Conservation (phyloP, 2,113 vertebrate species). For the Oncorhynchus clarkii region DNA sequence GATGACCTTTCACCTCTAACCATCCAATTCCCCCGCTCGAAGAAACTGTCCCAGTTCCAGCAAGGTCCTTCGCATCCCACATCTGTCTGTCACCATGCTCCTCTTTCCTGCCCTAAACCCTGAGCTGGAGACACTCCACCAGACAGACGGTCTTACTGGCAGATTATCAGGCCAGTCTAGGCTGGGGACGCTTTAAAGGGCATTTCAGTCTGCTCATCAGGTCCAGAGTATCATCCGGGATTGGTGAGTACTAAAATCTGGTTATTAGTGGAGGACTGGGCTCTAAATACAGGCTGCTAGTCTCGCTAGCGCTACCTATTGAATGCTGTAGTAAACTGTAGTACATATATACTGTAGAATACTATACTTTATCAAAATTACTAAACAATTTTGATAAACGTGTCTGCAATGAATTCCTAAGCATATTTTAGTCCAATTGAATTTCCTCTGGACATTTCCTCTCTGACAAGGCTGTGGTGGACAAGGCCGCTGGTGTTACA, state of each 20-base stretch:
- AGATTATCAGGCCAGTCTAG: conserved; percentile 5
- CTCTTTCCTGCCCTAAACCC: not conserved
- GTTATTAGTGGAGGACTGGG: conserved; percentile 27
- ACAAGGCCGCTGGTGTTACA: not conserved
- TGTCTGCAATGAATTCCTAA: too few relatives aligned
- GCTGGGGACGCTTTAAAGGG: conserved; percentile 3
- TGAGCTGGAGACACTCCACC: not conserved
- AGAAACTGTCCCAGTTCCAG: not conserved
- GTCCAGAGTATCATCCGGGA: conserved; percentile 16
- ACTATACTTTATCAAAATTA: too few relatives aligned
- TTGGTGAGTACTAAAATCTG: conserved; percentile 24
- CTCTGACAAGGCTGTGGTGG: too few relatives aligned
- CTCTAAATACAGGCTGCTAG: conserved; percentile 22
- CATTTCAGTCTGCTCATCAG: conserved; percentile 17
- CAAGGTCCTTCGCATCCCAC: not conserved
- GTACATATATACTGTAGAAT: too few relatives aligned
- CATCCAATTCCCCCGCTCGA: not conserved
- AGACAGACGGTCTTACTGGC: not conserved
- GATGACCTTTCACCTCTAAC: not conserved
- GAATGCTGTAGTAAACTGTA: too few relatives aligned
- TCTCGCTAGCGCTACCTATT: not conserved
- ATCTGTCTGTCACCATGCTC: not conserved
- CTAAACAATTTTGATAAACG: not conserved
- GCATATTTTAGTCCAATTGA: too few relatives aligned
- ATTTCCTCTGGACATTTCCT: too few relatives aligned